Evolutionary conservation across 2,888 invertebrate genomes (phyloP), one percentile per base, ranked within the genome.

Genomic region (Melanotus villosus): DNA sequence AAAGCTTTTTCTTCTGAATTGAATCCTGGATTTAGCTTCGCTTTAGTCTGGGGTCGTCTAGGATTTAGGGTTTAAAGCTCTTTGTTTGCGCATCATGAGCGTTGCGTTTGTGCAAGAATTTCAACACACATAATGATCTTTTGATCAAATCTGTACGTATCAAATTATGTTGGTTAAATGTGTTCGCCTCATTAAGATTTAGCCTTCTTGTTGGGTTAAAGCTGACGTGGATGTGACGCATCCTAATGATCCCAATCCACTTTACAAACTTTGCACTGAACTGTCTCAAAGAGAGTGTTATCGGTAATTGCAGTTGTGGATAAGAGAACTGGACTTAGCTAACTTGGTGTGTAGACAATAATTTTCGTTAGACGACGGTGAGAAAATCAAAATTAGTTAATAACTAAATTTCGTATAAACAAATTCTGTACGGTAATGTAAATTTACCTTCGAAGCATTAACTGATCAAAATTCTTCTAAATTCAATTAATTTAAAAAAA

Each of bases 231-330:
- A 59, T 52, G 62, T 38, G 62, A 62, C 52, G 62, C 38, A 52
- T 26, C 52, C 50, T 52, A 62, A 62, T 47, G 50, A 47, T 62
- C 36, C 23, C 38, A 62, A 62, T 50, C 45, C 52, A 62, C 38
- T 62, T 62, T 50, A 50, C 23, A 52, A 52, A 62, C 62, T 62
- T 21, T 52, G 12, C 23, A 21, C 14, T 23, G 45, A 59, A 59
- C 30, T 38, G 58, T 41, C 14, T 62, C 23, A 43, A 59, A 59
- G 45, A 59, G 26, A 45, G 16, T 41, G 30, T 59, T 59, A 59
- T 45, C 43, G 26, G 30, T 19, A 41, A 59, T 58, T 58, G 38
- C 41, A 43, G 23, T 12, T 19, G 23, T 14, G 47, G 26, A 47
- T 23, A n/a, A n/a, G 21, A 21, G 14, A 14, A 16, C 5, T 41